phyloP scores from a whole-genome alignment of 2,113 vertebrate genomes.

The Beaufortia kweichowensis region DNA sequence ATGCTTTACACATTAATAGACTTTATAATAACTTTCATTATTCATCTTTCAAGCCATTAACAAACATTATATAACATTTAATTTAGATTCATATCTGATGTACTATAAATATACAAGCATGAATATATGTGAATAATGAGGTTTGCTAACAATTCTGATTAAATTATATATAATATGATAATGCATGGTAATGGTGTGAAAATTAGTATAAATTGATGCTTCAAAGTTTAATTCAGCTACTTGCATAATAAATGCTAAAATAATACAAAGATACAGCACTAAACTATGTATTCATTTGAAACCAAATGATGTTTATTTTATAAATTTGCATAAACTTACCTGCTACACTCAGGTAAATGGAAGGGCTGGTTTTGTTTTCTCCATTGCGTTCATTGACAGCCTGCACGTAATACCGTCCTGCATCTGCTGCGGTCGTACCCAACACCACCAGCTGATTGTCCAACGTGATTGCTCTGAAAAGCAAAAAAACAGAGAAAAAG shows the following conservation, averaged over 20 bases:
- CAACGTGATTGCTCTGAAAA: slow-evolving; percentile 81
- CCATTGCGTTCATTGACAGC: slow-evolving; percentile 88
- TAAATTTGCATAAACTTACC: slow-evolving; percentile 69
- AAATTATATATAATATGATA: too few relatives aligned
- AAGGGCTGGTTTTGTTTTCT: slow-evolving; percentile 84
- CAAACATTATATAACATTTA: neutral
- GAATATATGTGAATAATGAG: too few relatives aligned
- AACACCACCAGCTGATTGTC: slow-evolving; percentile 91
- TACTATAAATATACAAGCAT: too few relatives aligned
- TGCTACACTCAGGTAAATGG: slow-evolving; percentile 77
- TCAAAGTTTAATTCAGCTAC: too few relatives aligned
- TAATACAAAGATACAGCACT: too few relatives aligned
- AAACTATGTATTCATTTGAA: neutral
- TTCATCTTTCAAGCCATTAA: slow-evolving; percentile 15
- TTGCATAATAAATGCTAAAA: too few relatives aligned
- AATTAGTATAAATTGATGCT: too few relatives aligned
- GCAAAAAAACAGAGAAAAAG: slow-evolving; percentile 54
- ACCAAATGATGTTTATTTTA: neutral
- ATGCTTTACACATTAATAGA: neutral
- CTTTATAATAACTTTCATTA: neutral
- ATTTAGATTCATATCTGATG: too few relatives aligned
- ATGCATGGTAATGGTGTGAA: too few relatives aligned
- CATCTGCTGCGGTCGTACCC: slow-evolving; percentile 67
- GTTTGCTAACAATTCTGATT: too few relatives aligned
- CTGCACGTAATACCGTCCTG: slow-evolving; percentile 84